phyloP scores from a whole-genome alignment of 2,113 vertebrate genomes.

The Nerophis lumbriciformis region DNA sequence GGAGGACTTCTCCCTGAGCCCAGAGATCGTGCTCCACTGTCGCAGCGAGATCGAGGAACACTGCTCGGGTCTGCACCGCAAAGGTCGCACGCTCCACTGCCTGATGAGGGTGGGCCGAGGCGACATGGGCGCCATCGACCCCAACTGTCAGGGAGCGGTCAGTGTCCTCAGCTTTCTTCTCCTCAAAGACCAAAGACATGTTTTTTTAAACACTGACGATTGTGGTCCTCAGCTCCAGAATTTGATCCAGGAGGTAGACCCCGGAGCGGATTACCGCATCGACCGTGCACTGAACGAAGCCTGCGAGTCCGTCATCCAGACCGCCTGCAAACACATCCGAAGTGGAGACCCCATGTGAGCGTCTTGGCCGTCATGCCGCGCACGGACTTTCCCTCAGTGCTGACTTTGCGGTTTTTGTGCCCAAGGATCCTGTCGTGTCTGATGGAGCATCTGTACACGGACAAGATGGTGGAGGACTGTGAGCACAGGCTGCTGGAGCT shows the following conservation, averaged over 20 bases:
- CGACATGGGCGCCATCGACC: slow-evolving; percentile 78
- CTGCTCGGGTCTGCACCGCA: slow-evolving; percentile 89
- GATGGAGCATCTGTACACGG: slow-evolving; percentile 95
- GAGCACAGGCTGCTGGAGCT: slow-evolving; percentile 89
- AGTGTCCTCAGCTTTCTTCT: slow-evolving; percentile 43
- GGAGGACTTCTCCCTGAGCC: slow-evolving; percentile 94
- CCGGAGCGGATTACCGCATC: slow-evolving; percentile 90
- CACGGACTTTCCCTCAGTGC: neutral
- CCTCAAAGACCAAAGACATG: neutral
- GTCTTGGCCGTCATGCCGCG: neutral
- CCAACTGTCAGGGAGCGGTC: slow-evolving; percentile 87
- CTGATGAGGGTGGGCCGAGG: slow-evolving; percentile 89
- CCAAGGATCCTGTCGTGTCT: slow-evolving; percentile 92
- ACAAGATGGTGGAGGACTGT: slow-evolving; percentile 96
- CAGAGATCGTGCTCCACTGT: slow-evolving; percentile 92
- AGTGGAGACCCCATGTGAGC: slow-evolving; percentile 93
- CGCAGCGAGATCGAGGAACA: slow-evolving; percentile 88
- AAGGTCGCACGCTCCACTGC: slow-evolving; percentile 91
- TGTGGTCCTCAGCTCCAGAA: slow-evolving; percentile 79
- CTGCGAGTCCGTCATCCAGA: slow-evolving; percentile 93
- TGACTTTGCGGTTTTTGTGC: neutral
- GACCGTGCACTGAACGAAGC: slow-evolving; percentile 92
- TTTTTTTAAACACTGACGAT: neutral
- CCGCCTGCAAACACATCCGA: slow-evolving; percentile 94
- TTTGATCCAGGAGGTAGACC: slow-evolving; percentile 90